These are phyloP conservation scores for Lonchura striata DNA, from an alignment of 2,113 vertebrate species.

Conservation along the genomic window DNA sequence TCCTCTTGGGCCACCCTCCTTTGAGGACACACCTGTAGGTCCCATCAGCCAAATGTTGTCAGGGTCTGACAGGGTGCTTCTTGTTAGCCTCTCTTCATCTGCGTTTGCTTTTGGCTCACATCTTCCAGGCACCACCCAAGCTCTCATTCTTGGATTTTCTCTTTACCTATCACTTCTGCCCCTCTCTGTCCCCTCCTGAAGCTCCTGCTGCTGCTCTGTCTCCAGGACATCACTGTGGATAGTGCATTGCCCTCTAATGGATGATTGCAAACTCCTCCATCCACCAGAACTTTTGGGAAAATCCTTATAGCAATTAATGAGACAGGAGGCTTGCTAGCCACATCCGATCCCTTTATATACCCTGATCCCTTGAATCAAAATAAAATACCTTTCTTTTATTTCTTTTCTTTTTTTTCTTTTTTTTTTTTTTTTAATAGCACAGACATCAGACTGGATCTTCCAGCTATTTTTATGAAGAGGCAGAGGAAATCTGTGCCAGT, in stretches of 20 bases:
- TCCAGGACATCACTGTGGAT: background rate
- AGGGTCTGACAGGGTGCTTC: background rate
- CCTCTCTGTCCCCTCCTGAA: background rate
- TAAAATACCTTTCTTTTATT: background rate
- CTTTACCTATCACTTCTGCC: background rate
- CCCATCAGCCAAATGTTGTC: background rate
- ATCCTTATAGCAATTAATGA: background rate
- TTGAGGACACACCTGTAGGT: background rate
- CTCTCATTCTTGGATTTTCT: background rate
- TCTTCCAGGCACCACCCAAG: background rate
- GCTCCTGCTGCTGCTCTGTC: background rate
- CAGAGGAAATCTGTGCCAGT: constrained; percentile 8
- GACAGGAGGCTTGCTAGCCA: background rate
- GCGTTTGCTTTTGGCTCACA: fast-evolving
- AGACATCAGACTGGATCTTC: background rate
- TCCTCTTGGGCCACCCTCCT: background rate
- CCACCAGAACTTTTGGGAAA: background rate
- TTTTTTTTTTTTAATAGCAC: background rate
- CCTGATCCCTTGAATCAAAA: background rate
- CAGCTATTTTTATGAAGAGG: constrained; percentile 26
- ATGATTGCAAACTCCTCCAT: constrained; percentile 1
- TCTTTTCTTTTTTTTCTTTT: background rate
- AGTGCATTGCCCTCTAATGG: constrained; percentile 52
- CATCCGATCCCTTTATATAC: background rate
- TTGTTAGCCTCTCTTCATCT: fast-evolving